Percentiles rank a stretch among this genome's conserved stretches.
These are phyloP conservation scores for Drosophila neonasuta DNA, from an alignment of 2,888 invertebrate species.

Conservation along the genomic window DNA sequence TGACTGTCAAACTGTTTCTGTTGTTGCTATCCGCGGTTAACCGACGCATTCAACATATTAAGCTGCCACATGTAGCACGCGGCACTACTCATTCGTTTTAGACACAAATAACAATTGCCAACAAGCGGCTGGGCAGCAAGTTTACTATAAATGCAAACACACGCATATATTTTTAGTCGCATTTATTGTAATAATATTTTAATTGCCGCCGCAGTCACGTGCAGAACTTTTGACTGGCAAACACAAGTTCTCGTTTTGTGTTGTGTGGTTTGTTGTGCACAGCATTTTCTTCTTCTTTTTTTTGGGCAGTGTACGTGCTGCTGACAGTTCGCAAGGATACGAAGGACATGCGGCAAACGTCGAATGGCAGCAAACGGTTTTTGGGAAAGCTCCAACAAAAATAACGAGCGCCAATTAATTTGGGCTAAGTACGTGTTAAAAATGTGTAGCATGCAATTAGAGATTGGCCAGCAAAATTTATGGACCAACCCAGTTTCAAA, in stretches of 20 bases:
- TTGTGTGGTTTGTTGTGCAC: constrained; percentile 66
- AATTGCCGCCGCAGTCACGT: constrained; percentile 71
- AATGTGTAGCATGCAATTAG: constrained; percentile 71
- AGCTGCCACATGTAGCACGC: constrained; percentile 30
- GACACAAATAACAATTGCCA: constrained; percentile 15
- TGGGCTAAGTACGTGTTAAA: constrained; percentile 70
- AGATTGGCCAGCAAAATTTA: constrained; percentile 64
- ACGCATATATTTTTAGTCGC: constrained; percentile 32
- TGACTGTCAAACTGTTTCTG: constrained; percentile 32
- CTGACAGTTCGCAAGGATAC: constrained; percentile 55
- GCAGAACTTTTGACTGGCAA: constrained; percentile 60
- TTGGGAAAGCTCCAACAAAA: constrained; percentile 17
- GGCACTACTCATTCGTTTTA: constrained; percentile 21
- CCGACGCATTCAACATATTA: constrained; percentile 55
- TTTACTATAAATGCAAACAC: not conserved
- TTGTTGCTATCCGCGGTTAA: constrained; percentile 58
- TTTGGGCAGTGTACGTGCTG: constrained; percentile 56
- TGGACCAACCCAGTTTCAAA: constrained; percentile 38
- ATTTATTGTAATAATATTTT: constrained; percentile 75
- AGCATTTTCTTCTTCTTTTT: not conserved
- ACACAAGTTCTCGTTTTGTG: constrained; percentile 29
- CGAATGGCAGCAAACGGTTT: not conserved
- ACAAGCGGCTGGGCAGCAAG: constrained; percentile 3
- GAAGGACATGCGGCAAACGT: constrained; percentile 20
- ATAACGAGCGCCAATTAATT: constrained; percentile 72